phyloP scores from a whole-genome alignment of 2,888 invertebrate species.

The Malthinus seriepunctatus region DNA sequence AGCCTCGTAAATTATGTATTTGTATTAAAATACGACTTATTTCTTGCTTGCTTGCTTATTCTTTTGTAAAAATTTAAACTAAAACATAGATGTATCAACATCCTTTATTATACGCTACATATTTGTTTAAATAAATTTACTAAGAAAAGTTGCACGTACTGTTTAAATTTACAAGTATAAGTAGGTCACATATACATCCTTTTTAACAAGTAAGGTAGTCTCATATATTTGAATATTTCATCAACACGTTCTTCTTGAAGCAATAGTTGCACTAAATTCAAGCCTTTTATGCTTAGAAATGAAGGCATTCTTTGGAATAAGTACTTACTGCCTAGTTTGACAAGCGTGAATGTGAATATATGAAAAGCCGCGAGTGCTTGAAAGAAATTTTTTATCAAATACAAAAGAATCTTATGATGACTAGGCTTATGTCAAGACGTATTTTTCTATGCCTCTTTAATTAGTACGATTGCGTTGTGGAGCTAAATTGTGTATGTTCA shows the following conservation, averaged over 20 bases:
- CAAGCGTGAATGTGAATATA: constrained; percentile 9
- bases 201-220: too few relatives aligned
- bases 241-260: constrained; percentile 25
- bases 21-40: too few relatives aligned
- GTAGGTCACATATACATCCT: too few relatives aligned
- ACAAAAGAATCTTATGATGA: constrained; percentile 17
- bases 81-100: too few relatives aligned
- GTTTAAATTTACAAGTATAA: too few relatives aligned
- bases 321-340: constrained; percentile 10
- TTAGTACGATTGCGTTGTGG: neutral
- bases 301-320: constrained; percentile 25
- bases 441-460: constrained; percentile 5
- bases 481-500: neutral
- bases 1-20: too few relatives aligned
- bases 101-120: too few relatives aligned
- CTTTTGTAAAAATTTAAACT: too few relatives aligned
- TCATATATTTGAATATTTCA: constrained; percentile 29
- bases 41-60: too few relatives aligned
- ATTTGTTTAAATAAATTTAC: too few relatives aligned
- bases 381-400: constrained; percentile 12
- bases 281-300: constrained; percentile 25
- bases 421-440: neutral
- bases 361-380: constrained; percentile 20
- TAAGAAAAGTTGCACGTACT: too few relatives aligned
- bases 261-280: constrained; percentile 27